Base-by-base conservation (phyloP, 2,113 vertebrate species). In the Platichthys stellatus region DNA sequence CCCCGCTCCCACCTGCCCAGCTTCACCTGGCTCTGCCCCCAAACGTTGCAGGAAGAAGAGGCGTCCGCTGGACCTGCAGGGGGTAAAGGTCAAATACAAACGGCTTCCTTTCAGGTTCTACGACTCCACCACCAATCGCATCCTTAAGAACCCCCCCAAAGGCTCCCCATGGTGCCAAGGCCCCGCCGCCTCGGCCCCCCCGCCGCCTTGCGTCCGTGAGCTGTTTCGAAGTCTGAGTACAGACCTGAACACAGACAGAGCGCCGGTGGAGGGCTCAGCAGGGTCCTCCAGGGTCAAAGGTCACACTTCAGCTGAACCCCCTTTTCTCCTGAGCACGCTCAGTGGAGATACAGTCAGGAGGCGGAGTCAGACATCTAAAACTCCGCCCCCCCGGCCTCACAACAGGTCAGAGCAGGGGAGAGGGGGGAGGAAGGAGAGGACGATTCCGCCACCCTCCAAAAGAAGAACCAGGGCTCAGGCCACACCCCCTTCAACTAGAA, bases 61-160 rank as follows among this genome's bases (percentile, higher is more conserved):
- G 67, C 94, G 31, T 2, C 93, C 85, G 0, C 90, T 90, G 17
- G 93, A 94, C 43, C 78, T 82, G 24, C 75, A 75, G 64, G 84
- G 89, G 21, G 17, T 94, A 40, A 95, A 92, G 65, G 95, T 96
- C 79, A 97, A 91, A 78, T 97, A 96, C 82, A 96, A 96, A 86
- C 94, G 86, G 4, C 92, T 93, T 68, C 93, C 95, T 49, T 75
- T 96, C 20, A 92, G 92, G 56, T 96, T 95, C 87, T 96, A 96
- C 1, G 94, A 97, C 18, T 93, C 95, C 3, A 38, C 90, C 74
- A 95, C 92, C 62, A 95, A 96, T 72, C 86, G 95, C 73, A 94
- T 96, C 74, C 84, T 96, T 24, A 95, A 93, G 80, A 93, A 67
- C 0, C 92, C 94, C 69, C 95, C 95, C 0, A 92, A 90, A 86